Base-by-base conservation (phyloP, 1,140 invertebrate species). In the Brachionus rubens region DNA sequence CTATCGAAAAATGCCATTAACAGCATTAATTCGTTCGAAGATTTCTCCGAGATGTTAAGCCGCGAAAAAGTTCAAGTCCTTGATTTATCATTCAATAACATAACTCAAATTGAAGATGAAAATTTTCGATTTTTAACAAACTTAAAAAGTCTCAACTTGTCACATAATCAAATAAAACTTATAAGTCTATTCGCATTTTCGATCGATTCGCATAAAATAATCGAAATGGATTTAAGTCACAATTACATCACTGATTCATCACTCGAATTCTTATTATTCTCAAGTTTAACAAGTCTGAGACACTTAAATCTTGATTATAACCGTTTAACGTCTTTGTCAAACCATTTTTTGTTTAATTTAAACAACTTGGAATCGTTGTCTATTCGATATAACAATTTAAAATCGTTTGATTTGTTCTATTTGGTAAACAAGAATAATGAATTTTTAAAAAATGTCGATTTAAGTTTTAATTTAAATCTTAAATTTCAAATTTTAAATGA, bases 351-450 rank as follows among this genome's bases (percentile, higher is more conserved):
- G 19, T 65, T 14, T 36, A 65, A 43, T 41, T 24, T 65, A 26
- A 43, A 65, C 12, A 65, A 43, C 24, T 26, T 65, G 21, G 59
- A 65, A 21, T 43, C 9, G 28, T 65, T 65, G n/a, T 65, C 59
- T 24, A 3, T 65, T 7, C 41, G 24, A 43, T 43, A 43, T 41
- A 65, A 65, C 24, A 21, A 24, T 10, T 65, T 65, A 43, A 65
- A 65, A 65, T 26, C 40, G 4, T 14, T 65, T 12, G 59, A 65
- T 28, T n/a, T 65, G 9, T 65, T 43, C 19, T 65, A 65, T 43
- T 24, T 65, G 12, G 40, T 65, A 9, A 65, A 65, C n/a, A 65
- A 43, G 24, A 65, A 65, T 28, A 65, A 65, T 46, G n/a, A 65
- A 14, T 46, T 65, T 65, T 26, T 65, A 24, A 24, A 28, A 19